Evolutionary conservation across 2,888 invertebrate species (phyloP), one percentile per base, ranked within the genome.

Genomic region (Ochlodes sylvanus): DNA sequence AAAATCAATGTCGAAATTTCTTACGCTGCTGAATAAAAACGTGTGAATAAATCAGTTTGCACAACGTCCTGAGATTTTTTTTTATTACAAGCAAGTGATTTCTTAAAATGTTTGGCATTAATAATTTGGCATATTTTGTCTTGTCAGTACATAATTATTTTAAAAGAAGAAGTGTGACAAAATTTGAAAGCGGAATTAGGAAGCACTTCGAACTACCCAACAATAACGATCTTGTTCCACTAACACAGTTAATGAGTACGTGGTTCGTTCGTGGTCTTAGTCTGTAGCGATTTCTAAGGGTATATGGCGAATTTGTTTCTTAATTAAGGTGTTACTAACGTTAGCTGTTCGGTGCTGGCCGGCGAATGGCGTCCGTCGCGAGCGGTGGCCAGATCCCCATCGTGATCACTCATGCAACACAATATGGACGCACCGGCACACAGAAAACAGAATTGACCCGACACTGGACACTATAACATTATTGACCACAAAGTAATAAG

Each of bases 331-430:
- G 54, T 61, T 80, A 88, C 92, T 86, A 79, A 92, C 92, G 92
- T 92, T 89, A 92, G 87, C 89, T 92, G 90, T 73, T 92, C 92
- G 63, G 91, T 91, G 85, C 90, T 92, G 80, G 90, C 91, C 86
- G 92, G 92, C 79, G 92, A 90, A 70, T 87, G 89, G 76, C 91
- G 84, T 81, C 91, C 92, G 78, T 88, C 87, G 79, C 87, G 83
- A 80, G 79, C 87, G 77, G 82, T 77, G 70, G 79, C 77, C 72
- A 78, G 82, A 76, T 79, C 84, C 79, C 88, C 92, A 92, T 92
- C 86, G 76, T 84, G 79, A 78, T 82, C 90, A 91, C 87, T 90
- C 92, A 92, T 92, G 88, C 92, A 92, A 90, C 85, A 87, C 79
- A 84, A 84, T 79, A 82, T 76, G 79, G 77, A 80, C 77, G 76